Base-by-base conservation (phyloP, 2,888 invertebrate species). In the Lysandra bellargus region DNA sequence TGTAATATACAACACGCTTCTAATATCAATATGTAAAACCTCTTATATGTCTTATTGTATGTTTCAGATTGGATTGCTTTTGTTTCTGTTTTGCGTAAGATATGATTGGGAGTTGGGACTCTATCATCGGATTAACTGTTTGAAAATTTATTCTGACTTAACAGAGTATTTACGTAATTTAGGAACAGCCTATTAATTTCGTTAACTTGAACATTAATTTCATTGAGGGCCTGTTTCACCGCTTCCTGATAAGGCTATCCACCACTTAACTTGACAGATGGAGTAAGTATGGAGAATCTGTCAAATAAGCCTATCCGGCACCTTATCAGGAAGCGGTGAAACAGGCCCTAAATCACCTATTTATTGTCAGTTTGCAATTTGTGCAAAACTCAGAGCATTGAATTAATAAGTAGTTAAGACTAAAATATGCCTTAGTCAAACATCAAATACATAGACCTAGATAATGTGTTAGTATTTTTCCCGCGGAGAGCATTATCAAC, bases 21-120 rank as follows among this genome's bases (percentile, higher is more conserved):
- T 53, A 33, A 76, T 53, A 76, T 53, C 53, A 53, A 49, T 53
- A 76, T 53, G 53, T 12, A 17, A 57, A 33, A 76, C 33, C 14
- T 57, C 17, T 53, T 76, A 76, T 49, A 76, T 49, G 49, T 75
- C 30, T 30, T 75, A 53, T 75, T 30, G 75, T 75, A 75, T 53
- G 49, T 53, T 23, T 14, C 57, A 3, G 57, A 57, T 75, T n/a
- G 9, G 9, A 75, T 49, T 53, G 74, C n/a, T 75, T 17, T 75
- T 53, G 53, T 53, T 75, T 5, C 12, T 4, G 33, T 33, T 30
- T 76, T 76, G 33, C 17, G 33, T 57, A 76, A 76, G 57, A 76
- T 9, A 6, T 17, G 37, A 17, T 53, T 5, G 23, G 3, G 30
- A 17, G 4, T 49, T 12, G n/a, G 7, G 14, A 30, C 40, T n/a